Percentiles rank a stretch among this genome's conserved stretches.
Conservation (phyloP, 2,888 invertebrate genomes). For the Craniophora ligustri region DNA sequence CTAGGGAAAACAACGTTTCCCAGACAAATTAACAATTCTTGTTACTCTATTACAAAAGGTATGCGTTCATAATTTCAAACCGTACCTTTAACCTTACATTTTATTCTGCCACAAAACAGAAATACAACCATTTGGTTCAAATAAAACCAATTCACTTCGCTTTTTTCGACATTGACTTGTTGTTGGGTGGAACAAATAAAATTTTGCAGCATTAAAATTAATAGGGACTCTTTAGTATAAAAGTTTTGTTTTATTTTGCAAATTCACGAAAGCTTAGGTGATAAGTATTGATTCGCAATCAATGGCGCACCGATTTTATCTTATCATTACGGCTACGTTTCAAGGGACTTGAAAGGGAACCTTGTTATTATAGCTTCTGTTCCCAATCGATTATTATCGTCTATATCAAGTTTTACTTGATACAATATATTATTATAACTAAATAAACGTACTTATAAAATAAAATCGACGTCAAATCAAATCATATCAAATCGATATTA, state of each 20-base stretch:
- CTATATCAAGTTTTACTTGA: too few relatives aligned
- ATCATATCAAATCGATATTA: too few relatives aligned
- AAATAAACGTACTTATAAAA: too few relatives aligned
- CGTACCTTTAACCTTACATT: constrained; percentile 41
- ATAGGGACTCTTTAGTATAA: not conserved
- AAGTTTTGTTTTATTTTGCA: constrained; percentile 8
- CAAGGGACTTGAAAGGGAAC: constrained; percentile 6
- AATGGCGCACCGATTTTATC: constrained; percentile 28
- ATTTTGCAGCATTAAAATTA: constrained; percentile 5
- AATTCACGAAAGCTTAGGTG: constrained; percentile 19
- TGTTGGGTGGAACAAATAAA: constrained; percentile 12
- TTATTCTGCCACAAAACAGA: constrained; percentile 55
- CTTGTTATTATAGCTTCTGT: not conserved
- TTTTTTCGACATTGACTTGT: constrained; percentile 16
- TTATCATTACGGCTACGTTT: constrained; percentile 28
- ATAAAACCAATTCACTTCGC: constrained; percentile 48
- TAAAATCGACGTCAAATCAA: too few relatives aligned
- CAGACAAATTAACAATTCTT: constrained; percentile 40
- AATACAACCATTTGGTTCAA: constrained; percentile 49
- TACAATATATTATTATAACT: too few relatives aligned
- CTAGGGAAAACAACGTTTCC: constrained; percentile 25
- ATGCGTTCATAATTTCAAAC: constrained; percentile 13
- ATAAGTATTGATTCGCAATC: constrained; percentile 38
- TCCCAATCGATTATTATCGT: too few relatives aligned
- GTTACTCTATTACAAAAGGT: constrained; percentile 17